phyloP scores from a whole-genome alignment of 2,888 invertebrate species.

The Pherbina coryleti region DNA sequence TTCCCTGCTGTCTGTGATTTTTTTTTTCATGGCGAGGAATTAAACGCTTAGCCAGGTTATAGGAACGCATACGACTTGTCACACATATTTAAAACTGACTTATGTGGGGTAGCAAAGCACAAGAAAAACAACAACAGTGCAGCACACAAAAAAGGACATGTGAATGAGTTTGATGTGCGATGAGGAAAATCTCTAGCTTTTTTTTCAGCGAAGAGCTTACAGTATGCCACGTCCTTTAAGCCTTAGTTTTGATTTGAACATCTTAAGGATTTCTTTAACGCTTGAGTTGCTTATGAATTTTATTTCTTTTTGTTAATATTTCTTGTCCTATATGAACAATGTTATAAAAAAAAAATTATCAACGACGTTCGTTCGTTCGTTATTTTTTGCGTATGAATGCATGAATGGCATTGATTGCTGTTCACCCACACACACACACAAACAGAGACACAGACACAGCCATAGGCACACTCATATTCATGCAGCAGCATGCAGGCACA shows the following conservation, averaged over 20 bases:
- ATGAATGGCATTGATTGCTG: constrained; percentile 31
- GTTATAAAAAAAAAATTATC: constrained; percentile 2
- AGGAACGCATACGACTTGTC: constrained; percentile 15
- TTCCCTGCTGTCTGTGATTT: background rate
- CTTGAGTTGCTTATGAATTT: background rate
- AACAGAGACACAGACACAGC: constrained; percentile 1
- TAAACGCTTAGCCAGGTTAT: constrained; percentile 30
- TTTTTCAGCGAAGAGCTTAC: background rate
- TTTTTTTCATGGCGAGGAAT: constrained; percentile 23
- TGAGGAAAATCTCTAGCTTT: constrained; percentile 4
- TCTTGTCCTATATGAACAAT: background rate
- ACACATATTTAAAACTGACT: constrained; percentile 16
- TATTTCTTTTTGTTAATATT: background rate
- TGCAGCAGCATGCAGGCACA: background rate
- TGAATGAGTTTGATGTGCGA: background rate
- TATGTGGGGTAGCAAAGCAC: background rate
- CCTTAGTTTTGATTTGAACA: background rate
- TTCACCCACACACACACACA: background rate
- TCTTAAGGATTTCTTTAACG: background rate
- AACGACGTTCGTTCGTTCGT: constrained; percentile 32
- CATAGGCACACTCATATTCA: background rate
- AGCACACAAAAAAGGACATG: constrained; percentile 15
- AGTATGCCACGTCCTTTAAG: constrained; percentile 2
- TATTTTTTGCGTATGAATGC: constrained; percentile 39
- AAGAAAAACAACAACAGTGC: no score